Evolutionary conservation across 2,113 vertebrate genomes (phyloP).

Genomic region (Callaeas wilsoni): DNA sequence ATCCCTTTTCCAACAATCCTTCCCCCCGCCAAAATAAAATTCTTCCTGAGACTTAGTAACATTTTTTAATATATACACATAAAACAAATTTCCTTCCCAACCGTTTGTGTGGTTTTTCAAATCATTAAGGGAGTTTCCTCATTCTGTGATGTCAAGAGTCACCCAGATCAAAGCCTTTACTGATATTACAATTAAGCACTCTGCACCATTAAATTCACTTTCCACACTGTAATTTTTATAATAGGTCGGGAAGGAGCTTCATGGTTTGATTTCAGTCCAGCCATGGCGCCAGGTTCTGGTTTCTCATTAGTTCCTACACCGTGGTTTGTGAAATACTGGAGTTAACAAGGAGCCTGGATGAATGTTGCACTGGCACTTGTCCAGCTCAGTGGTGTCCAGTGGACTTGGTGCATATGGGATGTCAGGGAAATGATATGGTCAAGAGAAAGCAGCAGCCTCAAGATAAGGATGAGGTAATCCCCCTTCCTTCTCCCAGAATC

Average conservation of each 20-base stretch:
- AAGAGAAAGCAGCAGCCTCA: not conserved
- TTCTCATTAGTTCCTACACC: conserved; percentile 81
- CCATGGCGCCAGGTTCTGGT: conserved; percentile 73
- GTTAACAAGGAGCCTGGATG: conserved; percentile 78
- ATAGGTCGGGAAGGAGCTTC: conserved; percentile 76
- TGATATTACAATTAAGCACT: conserved; percentile 77
- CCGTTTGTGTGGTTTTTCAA: conserved; percentile 25
- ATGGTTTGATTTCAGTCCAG: conserved; percentile 67
- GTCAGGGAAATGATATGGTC: not conserved
- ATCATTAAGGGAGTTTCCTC: conserved; percentile 63
- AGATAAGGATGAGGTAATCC: not conserved
- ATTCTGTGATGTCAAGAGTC: conserved; percentile 62
- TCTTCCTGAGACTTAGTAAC: conserved; percentile 26
- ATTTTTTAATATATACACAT: conserved; percentile 32
- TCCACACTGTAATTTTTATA: conserved; percentile 83
- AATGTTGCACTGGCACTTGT: conserved; percentile 73
- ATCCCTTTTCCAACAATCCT: not conserved
- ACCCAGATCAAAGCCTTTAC: conserved; percentile 72
- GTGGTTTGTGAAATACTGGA: conserved; percentile 70
- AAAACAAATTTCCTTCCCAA: conserved; percentile 54
- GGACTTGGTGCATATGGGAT: not conserved
- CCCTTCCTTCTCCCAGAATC: not conserved
- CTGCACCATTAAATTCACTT: conserved; percentile 77
- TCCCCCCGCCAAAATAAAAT: not conserved
- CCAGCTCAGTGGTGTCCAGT: conserved; percentile 72